A percentile compares a stretch with the other conserved stretches of the same genome.
Evolutionary conservation across 2,888 invertebrate genomes (phyloP).

Genomic region (Meloe dianella): DNA sequence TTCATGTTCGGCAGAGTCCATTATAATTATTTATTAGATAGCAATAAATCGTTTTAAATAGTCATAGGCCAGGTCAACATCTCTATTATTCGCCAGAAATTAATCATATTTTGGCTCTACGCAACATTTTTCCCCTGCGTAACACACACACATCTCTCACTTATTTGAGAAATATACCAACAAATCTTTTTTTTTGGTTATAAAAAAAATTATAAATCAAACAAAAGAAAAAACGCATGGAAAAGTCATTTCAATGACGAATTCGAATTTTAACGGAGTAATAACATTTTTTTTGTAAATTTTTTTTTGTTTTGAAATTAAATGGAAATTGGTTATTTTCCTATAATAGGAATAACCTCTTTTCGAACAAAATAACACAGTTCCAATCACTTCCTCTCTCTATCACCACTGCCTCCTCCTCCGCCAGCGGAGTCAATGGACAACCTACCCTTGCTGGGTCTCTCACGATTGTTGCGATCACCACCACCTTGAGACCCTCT

Average conservation of each 20-base stretch:
- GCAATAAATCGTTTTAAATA: background rate
- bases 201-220: background rate
- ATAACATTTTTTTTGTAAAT: background rate
- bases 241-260: slow-evolving; percentile 11
- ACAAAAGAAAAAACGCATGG: background rate
- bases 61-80: slow-evolving; percentile 8
- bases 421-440: slow-evolving; percentile 53
- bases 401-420: slow-evolving; percentile 56
- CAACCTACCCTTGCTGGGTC: slow-evolving; percentile 49
- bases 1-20: slow-evolving; percentile 8
- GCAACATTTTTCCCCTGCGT: slow-evolving; percentile 1
- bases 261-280: slow-evolving; percentile 6
- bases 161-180: background rate
- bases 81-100: slow-evolving; percentile 9
- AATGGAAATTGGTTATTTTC: slow-evolving; percentile 45
- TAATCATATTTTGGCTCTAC: slow-evolving; percentile 9
- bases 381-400: slow-evolving; percentile 53
- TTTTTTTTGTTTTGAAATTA: slow-evolving; percentile 25
- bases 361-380: slow-evolving; percentile 34
- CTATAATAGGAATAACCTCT: background rate
- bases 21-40: background rate
- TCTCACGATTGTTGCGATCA: slow-evolving; percentile 48
- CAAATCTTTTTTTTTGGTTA: background rate
- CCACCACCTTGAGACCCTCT: slow-evolving; percentile 44
- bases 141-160: slow-evolving; percentile 6